Percentiles rank a stretch among this genome's conserved stretches.
These are phyloP conservation scores for Aphodius sticticus DNA, from an alignment of 2,888 invertebrate genomes.

Conservation along the genomic window DNA sequence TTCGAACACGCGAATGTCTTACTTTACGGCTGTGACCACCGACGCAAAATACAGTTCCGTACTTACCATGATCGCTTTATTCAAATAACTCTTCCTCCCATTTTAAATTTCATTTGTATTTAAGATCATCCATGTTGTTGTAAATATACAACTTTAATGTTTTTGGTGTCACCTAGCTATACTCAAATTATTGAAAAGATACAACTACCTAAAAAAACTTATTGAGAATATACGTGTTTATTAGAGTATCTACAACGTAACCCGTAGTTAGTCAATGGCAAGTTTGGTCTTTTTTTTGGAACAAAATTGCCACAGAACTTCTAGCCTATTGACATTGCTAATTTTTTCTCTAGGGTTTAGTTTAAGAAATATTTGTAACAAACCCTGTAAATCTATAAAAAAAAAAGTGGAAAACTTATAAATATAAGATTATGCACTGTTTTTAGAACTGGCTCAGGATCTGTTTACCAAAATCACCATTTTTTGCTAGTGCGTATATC, in stretches of 20 bases:
- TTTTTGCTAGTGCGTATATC: neutral
- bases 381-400: neutral
- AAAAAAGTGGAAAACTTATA: neutral
- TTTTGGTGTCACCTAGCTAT: slow-evolving; percentile 43
- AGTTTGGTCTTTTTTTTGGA: neutral
- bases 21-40: neutral
- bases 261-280: neutral
- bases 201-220: slow-evolving; percentile 37
- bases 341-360: neutral
- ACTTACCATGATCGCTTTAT: neutral
- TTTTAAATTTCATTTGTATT: neutral
- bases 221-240: neutral
- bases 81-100: neutral
- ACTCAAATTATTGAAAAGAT: neutral
- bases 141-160: slow-evolving; percentile 40
- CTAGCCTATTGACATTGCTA: neutral
- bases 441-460: neutral
- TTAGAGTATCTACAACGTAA: neutral
- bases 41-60: neutral
- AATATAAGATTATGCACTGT: neutral
- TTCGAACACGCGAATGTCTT: neutral
- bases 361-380: neutral
- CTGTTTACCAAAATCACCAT: neutral
- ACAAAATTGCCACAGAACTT: neutral
- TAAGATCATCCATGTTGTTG: slow-evolving; percentile 28